Evolutionary conservation across 2,888 invertebrate genomes (phyloP), one percentile per base, ranked within the genome.

Genomic region (Athalia cordata): DNA sequence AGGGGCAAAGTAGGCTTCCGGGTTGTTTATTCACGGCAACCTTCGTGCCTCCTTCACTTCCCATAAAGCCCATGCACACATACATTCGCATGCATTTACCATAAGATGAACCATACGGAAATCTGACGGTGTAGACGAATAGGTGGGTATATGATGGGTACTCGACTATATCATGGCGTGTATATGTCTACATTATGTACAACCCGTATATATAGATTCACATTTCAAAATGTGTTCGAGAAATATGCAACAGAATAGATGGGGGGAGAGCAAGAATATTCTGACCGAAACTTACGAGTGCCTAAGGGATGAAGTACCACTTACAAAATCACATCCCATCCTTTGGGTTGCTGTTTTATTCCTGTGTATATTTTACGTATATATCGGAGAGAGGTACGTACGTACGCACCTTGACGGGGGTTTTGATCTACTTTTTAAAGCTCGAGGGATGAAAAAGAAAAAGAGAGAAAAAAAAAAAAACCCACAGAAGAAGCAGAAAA

Each of bases 21-120:
- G 77, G 61, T 64, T 68, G 68, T 70, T 68, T 77, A 66, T 66
- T 77, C 68, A 57, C 68, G 52, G 65, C 52, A 66, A 68, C 67
- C 61, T 67, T 47, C 59, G 29, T 29, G 29, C 59, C 50, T 65
- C 45, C 65, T 66, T 65, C 65, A 65, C 77, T 61, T 62, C 50
- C 65, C 49, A 76, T 55, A 76, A 66, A 64, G 57, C 62, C 62
- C 62, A 66, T 64, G 50, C 61, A 29, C 43, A 62, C 11, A 8
- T 55, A 15, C 6, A 68, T 7, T 11, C 29, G 1, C 29, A 29
- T 29, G 2, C 29, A 29, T 29, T 29, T 29, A 29, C 29, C 29
- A 29, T 29, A 29, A 29, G 29, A 29, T 29, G 29, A 29, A 29
- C 29, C 29, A 29, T 29, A 29, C 29, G 29, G 29, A 29, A 29